phyloP scores from a whole-genome alignment of 23 tunicate genomes.

The Trididemnum clinides region DNA sequence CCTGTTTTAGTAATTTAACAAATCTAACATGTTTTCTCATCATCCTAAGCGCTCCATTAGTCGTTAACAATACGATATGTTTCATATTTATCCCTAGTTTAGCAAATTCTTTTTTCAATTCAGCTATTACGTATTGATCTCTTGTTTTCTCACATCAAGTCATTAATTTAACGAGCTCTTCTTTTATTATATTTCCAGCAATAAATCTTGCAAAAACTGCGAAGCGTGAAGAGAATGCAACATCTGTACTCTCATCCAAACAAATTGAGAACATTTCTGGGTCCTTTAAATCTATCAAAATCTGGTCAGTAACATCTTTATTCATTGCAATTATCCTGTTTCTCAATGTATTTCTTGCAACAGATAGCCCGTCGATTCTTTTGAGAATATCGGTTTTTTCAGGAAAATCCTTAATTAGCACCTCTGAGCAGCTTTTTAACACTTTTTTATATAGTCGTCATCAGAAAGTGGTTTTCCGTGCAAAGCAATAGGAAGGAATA shows the following conservation, averaged over 20 bases:
- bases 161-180: no score
- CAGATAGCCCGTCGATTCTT: slow-evolving; percentile 44
- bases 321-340: slow-evolving; percentile 42
- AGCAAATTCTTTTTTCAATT: no score
- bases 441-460: slow-evolving; percentile 41
- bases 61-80: not conserved
- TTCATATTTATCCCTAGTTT: not conserved
- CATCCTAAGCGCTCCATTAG: slow-evolving; percentile 7
- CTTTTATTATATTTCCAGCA: not conserved
- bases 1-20: not conserved
- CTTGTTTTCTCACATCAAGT: slow-evolving; percentile 39
- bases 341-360: slow-evolving; percentile 37
- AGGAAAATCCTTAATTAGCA: slow-evolving; percentile 42
- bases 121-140: slow-evolving; percentile 33
- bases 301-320: no score
- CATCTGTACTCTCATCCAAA: no score
- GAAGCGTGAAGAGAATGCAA: slow-evolving; percentile 2
- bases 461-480: no score
- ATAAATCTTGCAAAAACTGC: slow-evolving; percentile 23
- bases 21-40: slow-evolving; percentile 19
- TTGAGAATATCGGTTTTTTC: no score
- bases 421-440: slow-evolving; percentile 18
- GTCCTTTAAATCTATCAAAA: no score
- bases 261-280: no score
- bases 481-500: slow-evolving; percentile 43